A percentile compares a stretch with the other conserved stretches of the same genome.
Conservation (phyloP, 2,113 vertebrate species). For the Phrynosoma platyrhinos region DNA sequence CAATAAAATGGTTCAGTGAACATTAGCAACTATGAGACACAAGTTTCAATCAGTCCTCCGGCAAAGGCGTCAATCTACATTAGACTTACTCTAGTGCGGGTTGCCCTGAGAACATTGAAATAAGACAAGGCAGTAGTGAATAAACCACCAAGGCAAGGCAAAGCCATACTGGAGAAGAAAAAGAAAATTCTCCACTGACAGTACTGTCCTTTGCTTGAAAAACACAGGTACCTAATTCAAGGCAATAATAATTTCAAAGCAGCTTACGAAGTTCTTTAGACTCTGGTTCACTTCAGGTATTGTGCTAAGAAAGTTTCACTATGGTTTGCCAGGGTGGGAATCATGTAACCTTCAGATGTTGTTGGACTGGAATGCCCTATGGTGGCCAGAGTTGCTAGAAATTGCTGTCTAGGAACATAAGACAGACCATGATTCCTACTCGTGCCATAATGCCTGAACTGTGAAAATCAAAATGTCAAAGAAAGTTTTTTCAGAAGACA, state of each 20-base stretch:
- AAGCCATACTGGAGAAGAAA: conserved; percentile 56
- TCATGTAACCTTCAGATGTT: too few species aligned
- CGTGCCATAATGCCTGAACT: not conserved
- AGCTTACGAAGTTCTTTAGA: conserved; percentile 79
- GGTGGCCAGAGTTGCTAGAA: not conserved
- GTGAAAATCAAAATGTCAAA: not conserved
- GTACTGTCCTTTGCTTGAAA: conserved; percentile 72
- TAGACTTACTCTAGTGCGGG: conserved; percentile 76
- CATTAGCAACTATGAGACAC: conserved; percentile 91
- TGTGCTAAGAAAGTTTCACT: not conserved
- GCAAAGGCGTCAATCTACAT: conserved; percentile 85
- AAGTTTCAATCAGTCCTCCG: conserved; percentile 89
- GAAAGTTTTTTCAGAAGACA: not conserved
- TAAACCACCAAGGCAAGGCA: conserved; percentile 63
- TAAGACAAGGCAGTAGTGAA: conserved; percentile 61
- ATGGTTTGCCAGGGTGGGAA: not conserved
- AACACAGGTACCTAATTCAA: conserved; percentile 80
- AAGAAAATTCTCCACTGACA: conserved; percentile 77
- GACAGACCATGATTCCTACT: too few species aligned
- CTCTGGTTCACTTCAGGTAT: conserved; percentile 2
- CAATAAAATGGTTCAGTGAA: conserved; percentile 97
- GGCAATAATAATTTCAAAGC: conserved; percentile 79
- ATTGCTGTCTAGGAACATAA: not conserved
- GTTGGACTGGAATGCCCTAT: too few species aligned
- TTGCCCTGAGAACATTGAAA: conserved; percentile 67